Percentiles rank a stretch among this genome's conserved stretches.
Conservation (phyloP, 2,113 vertebrate species). For the Microtus ochrogaster region DNA sequence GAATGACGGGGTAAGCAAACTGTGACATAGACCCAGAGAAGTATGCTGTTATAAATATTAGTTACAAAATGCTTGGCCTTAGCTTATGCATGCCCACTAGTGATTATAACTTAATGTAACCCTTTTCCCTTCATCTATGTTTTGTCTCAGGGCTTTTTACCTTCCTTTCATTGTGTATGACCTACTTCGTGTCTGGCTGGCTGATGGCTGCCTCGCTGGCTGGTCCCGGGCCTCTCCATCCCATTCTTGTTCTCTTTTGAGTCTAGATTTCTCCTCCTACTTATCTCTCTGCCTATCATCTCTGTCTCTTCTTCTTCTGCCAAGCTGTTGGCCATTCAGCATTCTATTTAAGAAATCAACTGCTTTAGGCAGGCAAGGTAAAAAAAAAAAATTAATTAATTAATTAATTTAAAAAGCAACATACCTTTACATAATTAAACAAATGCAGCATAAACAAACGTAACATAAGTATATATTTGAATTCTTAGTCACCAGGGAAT, state of each 20-base stretch:
- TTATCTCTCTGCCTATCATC: not conserved
- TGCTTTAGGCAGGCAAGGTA: no score
- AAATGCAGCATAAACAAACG: no score
- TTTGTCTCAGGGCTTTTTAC: not conserved
- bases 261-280: not conserved
- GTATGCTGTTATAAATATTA: not conserved
- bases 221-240: not conserved
- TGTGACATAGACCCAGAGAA: not conserved
- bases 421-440: no score
- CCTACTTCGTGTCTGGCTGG: not conserved
- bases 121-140: not conserved
- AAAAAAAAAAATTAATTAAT: no score
- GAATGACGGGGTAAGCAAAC: not conserved
- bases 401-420: no score
- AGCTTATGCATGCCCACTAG: not conserved
- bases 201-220: not conserved
- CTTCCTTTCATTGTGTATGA: not conserved
- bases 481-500: not conserved
- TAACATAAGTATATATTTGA: not conserved
- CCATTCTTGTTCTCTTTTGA: not conserved
- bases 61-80: not conserved
- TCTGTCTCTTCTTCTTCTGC: no score
- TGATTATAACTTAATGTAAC: not conserved
- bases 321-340: no score
- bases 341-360: no score